Conservation (phyloP, 2,113 vertebrate genomes). For the Poeciliopsis prolifica region DNA sequence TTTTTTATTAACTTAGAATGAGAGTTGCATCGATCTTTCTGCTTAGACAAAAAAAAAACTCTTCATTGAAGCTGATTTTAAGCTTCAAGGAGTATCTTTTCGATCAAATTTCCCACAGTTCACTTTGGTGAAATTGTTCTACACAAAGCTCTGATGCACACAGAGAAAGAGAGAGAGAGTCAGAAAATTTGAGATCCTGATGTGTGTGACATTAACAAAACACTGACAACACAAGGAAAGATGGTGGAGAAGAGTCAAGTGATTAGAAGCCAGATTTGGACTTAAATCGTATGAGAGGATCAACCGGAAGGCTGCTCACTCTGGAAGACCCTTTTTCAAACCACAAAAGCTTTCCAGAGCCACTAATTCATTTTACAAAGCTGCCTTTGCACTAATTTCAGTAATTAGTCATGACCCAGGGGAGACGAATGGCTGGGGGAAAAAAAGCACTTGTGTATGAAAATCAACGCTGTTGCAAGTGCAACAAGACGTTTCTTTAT, state of each 20-base stretch:
- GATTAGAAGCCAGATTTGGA: conserved; percentile 5
- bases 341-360: conserved; percentile 75
- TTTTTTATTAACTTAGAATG: too few relatives aligned
- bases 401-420: conserved; percentile 52
- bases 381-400: conserved; percentile 49
- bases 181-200: background rate
- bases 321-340: conserved; percentile 58
- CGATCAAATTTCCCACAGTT: background rate
- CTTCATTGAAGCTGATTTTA: background rate
- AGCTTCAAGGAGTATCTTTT: background rate
- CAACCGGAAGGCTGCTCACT: conserved; percentile 51
- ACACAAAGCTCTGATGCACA: background rate
- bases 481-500: conserved; percentile 19
- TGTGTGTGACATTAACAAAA: background rate
- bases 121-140: background rate
- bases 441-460: conserved; percentile 28
- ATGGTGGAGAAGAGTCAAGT: background rate
- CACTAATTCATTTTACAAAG: conserved; percentile 74
- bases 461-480: conserved; percentile 25
- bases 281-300: conserved; percentile 14
- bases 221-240: background rate
- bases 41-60: background rate
- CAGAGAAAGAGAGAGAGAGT: background rate
- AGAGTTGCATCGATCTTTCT: too few relatives aligned
- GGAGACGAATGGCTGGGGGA: conserved; percentile 21